These are phyloP conservation scores for Cygnus olor DNA, from an alignment of 2,797 vertebrate genomes.

Conservation along the genomic window DNA sequence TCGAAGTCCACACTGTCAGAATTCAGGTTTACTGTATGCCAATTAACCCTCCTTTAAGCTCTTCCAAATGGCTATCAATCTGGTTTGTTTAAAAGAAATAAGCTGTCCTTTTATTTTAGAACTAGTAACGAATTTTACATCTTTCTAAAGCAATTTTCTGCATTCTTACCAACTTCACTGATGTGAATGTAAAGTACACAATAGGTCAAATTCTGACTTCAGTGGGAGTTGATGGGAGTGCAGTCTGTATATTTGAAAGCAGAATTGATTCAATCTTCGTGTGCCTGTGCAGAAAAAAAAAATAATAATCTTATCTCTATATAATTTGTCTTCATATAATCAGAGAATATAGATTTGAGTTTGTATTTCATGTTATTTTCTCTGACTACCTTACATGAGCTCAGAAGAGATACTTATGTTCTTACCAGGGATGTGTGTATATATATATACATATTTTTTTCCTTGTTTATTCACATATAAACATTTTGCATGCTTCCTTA, in stretches of 20 bases:
- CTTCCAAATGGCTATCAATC: constrained; percentile 57
- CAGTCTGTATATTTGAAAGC: constrained; percentile 32
- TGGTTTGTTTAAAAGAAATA: constrained; percentile 55
- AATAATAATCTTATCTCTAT: neutral
- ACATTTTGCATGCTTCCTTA: constrained; percentile 32
- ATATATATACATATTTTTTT: neutral
- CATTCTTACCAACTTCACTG: constrained; percentile 29
- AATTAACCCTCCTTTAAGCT: constrained; percentile 52
- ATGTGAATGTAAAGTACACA: constrained; percentile 59
- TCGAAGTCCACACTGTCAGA: constrained; percentile 41
- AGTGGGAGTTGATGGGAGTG: constrained; percentile 39
- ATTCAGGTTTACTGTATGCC: constrained; percentile 52
- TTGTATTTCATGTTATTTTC: constrained; percentile 8
- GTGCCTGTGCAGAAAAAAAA: neutral
- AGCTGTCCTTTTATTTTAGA: constrained; percentile 39
- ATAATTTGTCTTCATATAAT: neutral
- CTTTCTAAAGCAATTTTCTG: constrained; percentile 59
- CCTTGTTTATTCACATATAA: constrained; percentile 41
- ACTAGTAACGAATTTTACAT: constrained; percentile 29
- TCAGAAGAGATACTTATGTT: neutral
- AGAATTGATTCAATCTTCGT: constrained; percentile 18
- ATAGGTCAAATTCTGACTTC: constrained; percentile 54
- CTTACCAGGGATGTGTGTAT: neutral
- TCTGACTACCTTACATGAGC: neutral
- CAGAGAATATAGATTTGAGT: neutral